Conservation (phyloP, 2,113 vertebrate genomes). For the Poicephalus gulielmi region DNA sequence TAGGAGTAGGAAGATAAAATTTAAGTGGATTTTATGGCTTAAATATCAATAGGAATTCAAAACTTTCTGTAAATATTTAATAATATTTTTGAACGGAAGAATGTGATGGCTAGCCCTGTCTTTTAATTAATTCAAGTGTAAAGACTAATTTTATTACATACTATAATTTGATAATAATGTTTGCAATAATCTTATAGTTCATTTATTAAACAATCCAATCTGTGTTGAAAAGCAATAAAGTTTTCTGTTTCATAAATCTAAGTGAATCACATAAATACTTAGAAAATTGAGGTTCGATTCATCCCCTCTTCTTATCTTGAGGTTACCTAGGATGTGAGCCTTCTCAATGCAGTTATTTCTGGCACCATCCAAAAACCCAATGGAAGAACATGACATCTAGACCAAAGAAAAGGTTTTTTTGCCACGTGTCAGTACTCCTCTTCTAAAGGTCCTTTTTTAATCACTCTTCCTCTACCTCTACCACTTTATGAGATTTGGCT, state of each 20-base stretch:
- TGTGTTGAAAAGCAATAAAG: neutral
- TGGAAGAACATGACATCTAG: neutral
- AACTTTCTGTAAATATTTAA: neutral
- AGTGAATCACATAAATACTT: neutral
- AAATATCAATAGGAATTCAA: neutral
- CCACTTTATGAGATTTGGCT: neutral
- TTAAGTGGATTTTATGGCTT: neutral
- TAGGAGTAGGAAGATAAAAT: neutral
- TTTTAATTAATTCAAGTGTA: neutral
- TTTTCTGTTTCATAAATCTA: neutral
- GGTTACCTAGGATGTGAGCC: neutral
- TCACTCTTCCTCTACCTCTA: neutral
- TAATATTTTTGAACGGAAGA: neutral
- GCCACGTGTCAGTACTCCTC: neutral
- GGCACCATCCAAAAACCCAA: neutral
- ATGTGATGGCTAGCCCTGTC: neutral
- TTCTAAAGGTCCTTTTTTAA: neutral
- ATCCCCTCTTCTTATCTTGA: neutral
- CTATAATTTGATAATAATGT: neutral
- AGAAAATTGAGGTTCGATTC: neutral
- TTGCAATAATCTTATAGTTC: neutral
- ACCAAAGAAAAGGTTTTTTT: neutral
- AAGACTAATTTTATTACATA: neutral
- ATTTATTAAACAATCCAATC: neutral
- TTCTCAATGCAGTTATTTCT: neutral